phyloP scores from a whole-genome alignment of 1,140 invertebrate species.

The Dufourea novaeangliae region DNA sequence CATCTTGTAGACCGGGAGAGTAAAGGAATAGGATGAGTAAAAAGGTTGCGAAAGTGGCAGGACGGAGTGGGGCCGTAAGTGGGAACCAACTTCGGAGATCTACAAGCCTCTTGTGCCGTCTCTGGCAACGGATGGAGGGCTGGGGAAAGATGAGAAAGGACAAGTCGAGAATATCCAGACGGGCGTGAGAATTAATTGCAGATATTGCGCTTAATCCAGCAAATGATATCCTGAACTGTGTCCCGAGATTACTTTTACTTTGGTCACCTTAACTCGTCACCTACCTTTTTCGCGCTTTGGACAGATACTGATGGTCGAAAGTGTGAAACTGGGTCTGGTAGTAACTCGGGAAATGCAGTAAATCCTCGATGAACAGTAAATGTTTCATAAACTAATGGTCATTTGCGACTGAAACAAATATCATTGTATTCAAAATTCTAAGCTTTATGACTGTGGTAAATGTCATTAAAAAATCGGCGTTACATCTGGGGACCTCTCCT shows the following conservation, averaged over 20 bases:
- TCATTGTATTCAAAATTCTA: no score
- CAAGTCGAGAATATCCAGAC: constrained; percentile 26
- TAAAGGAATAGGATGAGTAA: constrained; percentile 47
- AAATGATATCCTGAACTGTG: neutral
- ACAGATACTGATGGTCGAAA: no score
- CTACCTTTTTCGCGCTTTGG: no score
- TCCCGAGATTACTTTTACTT: neutral
- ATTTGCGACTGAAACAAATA: no score
- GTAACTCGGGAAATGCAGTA: no score
- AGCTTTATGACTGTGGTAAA: no score
- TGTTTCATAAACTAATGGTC: no score
- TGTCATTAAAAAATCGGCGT: no score
- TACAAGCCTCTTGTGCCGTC: constrained; percentile 46
- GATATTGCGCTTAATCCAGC: constrained; percentile 26
- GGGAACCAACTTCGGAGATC: constrained; percentile 44
- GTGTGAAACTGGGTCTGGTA: no score
- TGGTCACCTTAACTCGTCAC: no score
- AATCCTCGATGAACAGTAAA: no score
- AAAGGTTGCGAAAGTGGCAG: constrained; percentile 46
- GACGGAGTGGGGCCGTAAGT: constrained; percentile 11
- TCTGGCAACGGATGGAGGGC: constrained; percentile 34
- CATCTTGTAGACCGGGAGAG: constrained; percentile 55
- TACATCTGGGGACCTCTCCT: no score
- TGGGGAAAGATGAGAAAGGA: constrained; percentile 32
- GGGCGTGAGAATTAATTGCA: constrained; percentile 53